phyloP scores from a whole-genome alignment of 2,113 vertebrate species.

The Perccottus glenii region DNA sequence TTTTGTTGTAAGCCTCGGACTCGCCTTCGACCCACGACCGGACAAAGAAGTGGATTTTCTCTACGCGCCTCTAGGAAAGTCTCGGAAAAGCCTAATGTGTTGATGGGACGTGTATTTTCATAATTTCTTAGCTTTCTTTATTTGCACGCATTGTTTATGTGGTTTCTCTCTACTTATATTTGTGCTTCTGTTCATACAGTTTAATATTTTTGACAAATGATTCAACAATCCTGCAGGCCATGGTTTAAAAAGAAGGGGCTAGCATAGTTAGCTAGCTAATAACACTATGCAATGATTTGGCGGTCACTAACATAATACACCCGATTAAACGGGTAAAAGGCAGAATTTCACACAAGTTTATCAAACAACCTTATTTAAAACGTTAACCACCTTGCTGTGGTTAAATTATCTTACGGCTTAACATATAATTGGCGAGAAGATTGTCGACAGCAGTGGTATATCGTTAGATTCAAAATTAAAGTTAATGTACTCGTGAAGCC shows the following conservation, averaged over 20 bases:
- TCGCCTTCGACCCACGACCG: slow-evolving; percentile 55
- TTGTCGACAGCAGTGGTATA: too few species aligned
- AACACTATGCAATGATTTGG: slow-evolving; percentile 36
- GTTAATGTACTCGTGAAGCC: too few species aligned
- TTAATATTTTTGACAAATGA: slow-evolving; percentile 16
- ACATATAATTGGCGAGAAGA: neutral
- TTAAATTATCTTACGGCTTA: neutral
- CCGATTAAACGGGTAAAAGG: neutral
- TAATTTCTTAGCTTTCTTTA: neutral
- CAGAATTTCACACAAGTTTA: too few species aligned
- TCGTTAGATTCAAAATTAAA: too few species aligned
- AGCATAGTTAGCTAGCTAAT: neutral
- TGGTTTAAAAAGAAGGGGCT: slow-evolving; percentile 22
- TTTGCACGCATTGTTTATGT: neutral
- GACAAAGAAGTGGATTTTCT: slow-evolving; percentile 39
- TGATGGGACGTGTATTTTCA: slow-evolving; percentile 11
- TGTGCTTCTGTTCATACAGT: neutral
- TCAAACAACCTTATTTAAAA: neutral
- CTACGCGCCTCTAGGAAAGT: slow-evolving; percentile 65
- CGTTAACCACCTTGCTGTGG: neutral
- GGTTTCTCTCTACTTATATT: accelerated
- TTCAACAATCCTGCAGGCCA: slow-evolving; percentile 38
- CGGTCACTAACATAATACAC: slow-evolving; percentile 14
- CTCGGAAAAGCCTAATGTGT: slow-evolving; percentile 70
- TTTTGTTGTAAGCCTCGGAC: slow-evolving; percentile 72